Percentiles rank a stretch among this genome's conserved stretches.
Evolutionary conservation across 2,888 invertebrate species (phyloP).

Genomic region (Dryococelus australis): DNA sequence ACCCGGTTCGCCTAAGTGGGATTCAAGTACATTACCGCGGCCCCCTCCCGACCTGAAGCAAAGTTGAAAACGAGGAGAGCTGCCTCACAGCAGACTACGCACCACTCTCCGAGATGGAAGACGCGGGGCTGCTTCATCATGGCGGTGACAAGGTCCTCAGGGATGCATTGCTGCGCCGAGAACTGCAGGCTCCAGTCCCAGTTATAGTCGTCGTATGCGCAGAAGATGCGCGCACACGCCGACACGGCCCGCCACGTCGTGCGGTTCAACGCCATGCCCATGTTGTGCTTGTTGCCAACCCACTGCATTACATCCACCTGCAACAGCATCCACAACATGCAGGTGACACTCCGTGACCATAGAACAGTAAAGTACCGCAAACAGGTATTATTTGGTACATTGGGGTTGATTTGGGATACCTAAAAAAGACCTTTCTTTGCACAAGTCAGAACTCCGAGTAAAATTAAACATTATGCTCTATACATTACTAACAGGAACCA

Average conservation of each 20-base stretch:
- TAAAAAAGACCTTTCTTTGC: too few species aligned
- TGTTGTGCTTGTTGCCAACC: conserved; percentile 98
- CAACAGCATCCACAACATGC: background rate
- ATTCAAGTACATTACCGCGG: too few species aligned
- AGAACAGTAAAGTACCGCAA: too few species aligned
- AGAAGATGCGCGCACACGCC: conserved; percentile 84
- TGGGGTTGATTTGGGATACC: too few species aligned
- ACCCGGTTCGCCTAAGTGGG: too few species aligned
- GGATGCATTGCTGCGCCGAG: conserved; percentile 83
- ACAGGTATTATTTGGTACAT: too few species aligned
- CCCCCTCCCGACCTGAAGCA: too few species aligned
- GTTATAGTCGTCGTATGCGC: conserved; percentile 97
- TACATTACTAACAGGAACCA: too few species aligned
- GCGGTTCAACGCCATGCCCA: conserved; percentile 97
- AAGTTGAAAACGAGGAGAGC: too few species aligned
- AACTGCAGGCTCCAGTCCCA: conserved; percentile 99
- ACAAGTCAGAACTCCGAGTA: too few species aligned
- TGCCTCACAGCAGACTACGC: conserved; percentile 53
- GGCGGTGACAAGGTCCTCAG: conserved; percentile 82
- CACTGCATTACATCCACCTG: conserved; percentile 92
- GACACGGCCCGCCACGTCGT: conserved; percentile 86
- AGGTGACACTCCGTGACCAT: too few species aligned
- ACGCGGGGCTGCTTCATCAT: conserved; percentile 92
- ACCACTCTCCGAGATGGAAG: conserved; percentile 99
- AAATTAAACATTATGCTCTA: too few species aligned